A percentile compares a stretch with the other conserved stretches of the same genome.
phyloP scores from a whole-genome alignment of 2,888 invertebrate species.

The Sepiola atlantica region DNA sequence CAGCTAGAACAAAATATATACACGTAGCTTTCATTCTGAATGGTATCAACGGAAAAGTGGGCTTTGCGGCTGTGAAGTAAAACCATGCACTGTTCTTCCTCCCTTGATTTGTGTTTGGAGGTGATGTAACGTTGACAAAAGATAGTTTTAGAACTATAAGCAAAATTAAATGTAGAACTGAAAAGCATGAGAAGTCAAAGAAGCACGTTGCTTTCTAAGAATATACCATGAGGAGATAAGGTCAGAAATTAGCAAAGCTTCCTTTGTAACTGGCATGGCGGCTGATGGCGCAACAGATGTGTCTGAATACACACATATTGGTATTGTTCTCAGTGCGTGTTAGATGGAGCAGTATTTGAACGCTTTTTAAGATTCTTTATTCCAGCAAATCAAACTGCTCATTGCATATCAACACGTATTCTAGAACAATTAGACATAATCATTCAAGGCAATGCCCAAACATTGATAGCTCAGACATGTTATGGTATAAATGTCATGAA shows the following conservation, averaged over 20 bases:
- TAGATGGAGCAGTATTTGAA: not conserved
- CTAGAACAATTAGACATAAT: not conserved
- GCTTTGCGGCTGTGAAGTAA: not conserved
- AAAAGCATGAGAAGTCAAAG: slow-evolving; percentile 16
- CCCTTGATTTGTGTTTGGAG: too few species aligned
- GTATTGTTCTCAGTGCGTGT: too few species aligned
- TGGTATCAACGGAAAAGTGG: not conserved
- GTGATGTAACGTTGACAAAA: too few species aligned
- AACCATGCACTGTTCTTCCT: not conserved
- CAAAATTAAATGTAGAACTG: not conserved
- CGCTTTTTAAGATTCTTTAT: not conserved
- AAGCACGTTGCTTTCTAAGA: not conserved
- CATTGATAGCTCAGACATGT: not conserved
- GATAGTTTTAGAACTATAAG: too few species aligned
- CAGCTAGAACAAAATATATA: not conserved
- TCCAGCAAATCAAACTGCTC: not conserved
- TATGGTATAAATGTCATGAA: not conserved
- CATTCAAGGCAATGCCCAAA: not conserved
- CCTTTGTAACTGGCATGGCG: not conserved
- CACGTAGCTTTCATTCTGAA: not conserved
- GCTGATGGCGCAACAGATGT: slow-evolving; percentile 6
- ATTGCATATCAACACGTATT: not conserved
- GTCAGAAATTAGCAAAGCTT: too few species aligned
- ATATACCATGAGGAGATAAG: not conserved
- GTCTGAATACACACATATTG: not conserved